Evolutionary conservation across 2,888 invertebrate genomes (phyloP), one percentile per base, ranked within the genome.

Genomic region (Drosophila mimica): DNA sequence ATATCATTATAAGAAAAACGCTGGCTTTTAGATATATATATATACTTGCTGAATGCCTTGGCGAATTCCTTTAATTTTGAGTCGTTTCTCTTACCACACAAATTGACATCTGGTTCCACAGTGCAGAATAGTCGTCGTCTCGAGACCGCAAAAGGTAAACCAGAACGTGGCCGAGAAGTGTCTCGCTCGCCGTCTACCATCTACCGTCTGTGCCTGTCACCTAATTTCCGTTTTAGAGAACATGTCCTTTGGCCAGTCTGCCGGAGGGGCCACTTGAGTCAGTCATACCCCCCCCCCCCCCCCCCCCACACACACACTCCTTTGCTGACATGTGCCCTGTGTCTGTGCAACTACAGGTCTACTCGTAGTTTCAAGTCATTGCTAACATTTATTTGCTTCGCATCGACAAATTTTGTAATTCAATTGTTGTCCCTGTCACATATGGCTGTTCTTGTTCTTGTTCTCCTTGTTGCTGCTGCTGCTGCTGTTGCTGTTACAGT

Each of bases 151-250:
- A 38, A 49, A 62, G 54, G 17, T 36, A 64, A 61, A 59, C 38
- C 46, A 69, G 58, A 71, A 51, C 53, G 52, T 60, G 68, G 25
- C 52, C 48, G 58, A 51, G 57, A 66, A 54, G 53, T 54, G 54
- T 36, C 67, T 77, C 11, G 77, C 77, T 69, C 83, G 28, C 11
- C 28, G 36, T 36, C 36, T 28, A 20, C 28, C 54, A 28, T 56
- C 34, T 9, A n/a, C 25, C 83, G 82, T 70, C 84, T 78, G 86
- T 70, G 75, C 79, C 88, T 88, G 88, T 88, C 90, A 90, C 88
- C 88, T 90, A 90, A 88, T 88, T 88, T 88, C 88, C 88, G 88
- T 86, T 88, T 82, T 88, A 74, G 80, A 72, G 76, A 85, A 88
- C 87, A 81, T 74, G 88, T 87, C 88, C 81, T 80, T 61, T 64